These are phyloP conservation scores for Melanotaenia parkinsoni DNA, from an alignment of 2,797 vertebrate species.

Conservation along the genomic window DNA sequence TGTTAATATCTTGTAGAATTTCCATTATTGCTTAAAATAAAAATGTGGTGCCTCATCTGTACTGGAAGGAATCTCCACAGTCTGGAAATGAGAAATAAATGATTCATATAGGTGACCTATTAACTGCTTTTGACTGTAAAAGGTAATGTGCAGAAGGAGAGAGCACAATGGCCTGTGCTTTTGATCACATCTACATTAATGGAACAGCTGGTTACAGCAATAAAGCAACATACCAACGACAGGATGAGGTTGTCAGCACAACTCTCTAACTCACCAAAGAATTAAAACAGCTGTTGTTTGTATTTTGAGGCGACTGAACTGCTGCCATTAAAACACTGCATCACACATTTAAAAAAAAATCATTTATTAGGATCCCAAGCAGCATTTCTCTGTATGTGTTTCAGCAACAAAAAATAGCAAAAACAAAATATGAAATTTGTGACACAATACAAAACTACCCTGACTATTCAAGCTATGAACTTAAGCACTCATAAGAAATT, in stretches of 20 bases:
- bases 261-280: background rate
- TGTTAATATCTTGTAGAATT: conserved; percentile 39
- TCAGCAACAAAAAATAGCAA: background rate
- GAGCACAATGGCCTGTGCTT: background rate
- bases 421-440: background rate
- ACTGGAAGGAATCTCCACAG: conserved; percentile 8
- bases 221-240: background rate
- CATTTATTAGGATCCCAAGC: background rate
- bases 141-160: background rate
- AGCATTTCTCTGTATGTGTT: background rate
- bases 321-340: background rate
- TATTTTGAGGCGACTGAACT: background rate
- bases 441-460: background rate
- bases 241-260: background rate
- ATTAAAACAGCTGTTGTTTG: conserved; percentile 1
- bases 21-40: conserved; percentile 42
- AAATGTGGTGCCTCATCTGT: background rate
- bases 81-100: conserved; percentile 23
- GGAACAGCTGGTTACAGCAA: background rate
- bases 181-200: background rate
- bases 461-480: background rate
- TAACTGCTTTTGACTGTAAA: conserved; percentile 2
- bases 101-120: background rate
- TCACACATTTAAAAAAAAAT: background rate
- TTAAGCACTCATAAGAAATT: background rate